Evolutionary conservation across 2,888 invertebrate genomes (phyloP), one percentile per base, ranked within the genome.

Genomic region (Dermolepida albohirtum): DNA sequence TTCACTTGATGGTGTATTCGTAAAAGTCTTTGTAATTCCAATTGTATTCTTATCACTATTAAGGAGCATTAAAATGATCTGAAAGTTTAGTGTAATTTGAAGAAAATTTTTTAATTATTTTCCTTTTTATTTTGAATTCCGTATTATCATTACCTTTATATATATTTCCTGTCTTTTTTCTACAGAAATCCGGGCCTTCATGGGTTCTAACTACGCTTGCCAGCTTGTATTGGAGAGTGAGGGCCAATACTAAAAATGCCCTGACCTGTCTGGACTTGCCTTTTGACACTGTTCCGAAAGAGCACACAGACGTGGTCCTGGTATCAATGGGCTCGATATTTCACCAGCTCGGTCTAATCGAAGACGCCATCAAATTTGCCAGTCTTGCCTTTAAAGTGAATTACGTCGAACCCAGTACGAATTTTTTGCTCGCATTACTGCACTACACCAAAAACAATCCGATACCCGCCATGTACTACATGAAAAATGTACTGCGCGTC

Each of bases 211-310:
- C 89, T 74, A 90, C 91, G 10, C 79, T 94, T 44, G 90, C 93
- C 0, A 92, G 91, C 0, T 82, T 93, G 14, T 93, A 93, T 80
- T 94, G 93, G 93, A 86, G 93, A 7, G 88, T 91, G 0, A 86
- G 90, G 2, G 89, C 90, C 5, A 90, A 92, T 77, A 86, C 87
- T 39, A 85, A 85, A 52, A 90, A 91, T 77, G 90, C 91, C 0
- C 80, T 92, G 6, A 89, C 90, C 74, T 94, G 94, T 79, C 85
- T 92, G 5, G 85, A 90, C 47, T 82, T 88, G 7, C 89, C 92
- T 0, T 84, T 88, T 29, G 84, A 85, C 70, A 81, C 83, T n/a
- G 87, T 87, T 5, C 88, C 88, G 0, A 80, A 83, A 2, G 86
- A 87, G 70, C 87, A 88, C 73, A 85, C 85, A 10, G 92, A 93